Conservation (phyloP, 2,888 invertebrate species). For the Drosophila imparisetae region DNA sequence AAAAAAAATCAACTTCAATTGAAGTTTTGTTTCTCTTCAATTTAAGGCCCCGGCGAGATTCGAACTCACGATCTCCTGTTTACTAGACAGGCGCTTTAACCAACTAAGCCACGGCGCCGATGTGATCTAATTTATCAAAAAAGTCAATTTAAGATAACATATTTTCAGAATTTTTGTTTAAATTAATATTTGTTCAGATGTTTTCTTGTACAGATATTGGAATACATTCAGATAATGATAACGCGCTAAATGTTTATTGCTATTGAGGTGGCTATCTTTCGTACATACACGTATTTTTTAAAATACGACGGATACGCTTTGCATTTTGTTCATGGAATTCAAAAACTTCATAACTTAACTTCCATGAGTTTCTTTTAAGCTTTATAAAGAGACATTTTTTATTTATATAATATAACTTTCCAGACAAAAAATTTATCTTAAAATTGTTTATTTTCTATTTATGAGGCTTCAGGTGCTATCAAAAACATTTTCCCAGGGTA, state of each 20-base stretch:
- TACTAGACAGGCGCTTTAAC: conserved; percentile 85
- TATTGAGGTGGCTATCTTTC: background rate
- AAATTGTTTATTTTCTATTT: background rate
- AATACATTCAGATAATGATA: conserved; percentile 19
- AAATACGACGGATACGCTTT: background rate
- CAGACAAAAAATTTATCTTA: background rate
- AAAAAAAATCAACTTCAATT: background rate
- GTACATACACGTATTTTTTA: background rate
- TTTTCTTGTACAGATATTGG: conserved; percentile 15
- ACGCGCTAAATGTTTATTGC: background rate
- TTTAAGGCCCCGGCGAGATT: conserved; percentile 83
- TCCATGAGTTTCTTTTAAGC: background rate
- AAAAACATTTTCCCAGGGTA: conserved; percentile 1
- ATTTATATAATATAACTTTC: background rate
- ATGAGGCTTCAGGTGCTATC: no score
- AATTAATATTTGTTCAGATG: conserved; percentile 59
- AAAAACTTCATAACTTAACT: background rate
- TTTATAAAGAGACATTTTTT: background rate
- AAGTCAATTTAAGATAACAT: conserved; percentile 25
- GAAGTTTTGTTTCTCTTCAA: background rate
- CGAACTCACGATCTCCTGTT: conserved; percentile 84
- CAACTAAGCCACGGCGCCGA: conserved; percentile 84
- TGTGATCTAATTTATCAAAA: background rate
- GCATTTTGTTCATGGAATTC: background rate
- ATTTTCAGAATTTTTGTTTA: background rate